A percentile compares a stretch with the other conserved stretches of the same genome.
phyloP scores from a whole-genome alignment of 2,797 vertebrate species.

The Anabas testudineus region DNA sequence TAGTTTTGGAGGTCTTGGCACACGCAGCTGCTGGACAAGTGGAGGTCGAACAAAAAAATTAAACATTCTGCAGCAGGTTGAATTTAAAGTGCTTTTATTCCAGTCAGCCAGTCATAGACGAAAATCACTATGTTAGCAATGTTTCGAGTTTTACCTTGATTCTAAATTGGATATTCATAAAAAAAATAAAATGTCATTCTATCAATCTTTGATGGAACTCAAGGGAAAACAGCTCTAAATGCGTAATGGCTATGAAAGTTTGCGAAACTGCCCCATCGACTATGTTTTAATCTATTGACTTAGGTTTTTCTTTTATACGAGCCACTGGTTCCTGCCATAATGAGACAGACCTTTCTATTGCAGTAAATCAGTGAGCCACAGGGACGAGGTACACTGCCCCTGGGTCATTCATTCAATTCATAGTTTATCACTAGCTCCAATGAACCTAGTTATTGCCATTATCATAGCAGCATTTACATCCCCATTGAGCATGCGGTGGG shows the following conservation, averaged over 20 bases:
- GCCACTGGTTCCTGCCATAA: conserved; percentile 67
- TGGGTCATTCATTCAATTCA: conserved; percentile 81
- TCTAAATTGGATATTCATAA: conserved; percentile 50
- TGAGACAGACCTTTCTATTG: conserved; percentile 63
- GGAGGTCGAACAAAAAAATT: conserved; percentile 47
- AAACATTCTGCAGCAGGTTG: conserved; percentile 8
- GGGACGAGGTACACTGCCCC: conserved; percentile 69
- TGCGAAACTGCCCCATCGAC: conserved; percentile 53
- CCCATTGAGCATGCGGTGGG: conserved; percentile 77
- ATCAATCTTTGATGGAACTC: conserved; percentile 55
- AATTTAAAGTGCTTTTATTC: conserved; percentile 49
- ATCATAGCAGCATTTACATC: conserved; percentile 85
- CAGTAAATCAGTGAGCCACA: conserved; percentile 75
- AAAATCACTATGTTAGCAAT: conserved; percentile 46
- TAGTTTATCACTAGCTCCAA: conserved; percentile 82
- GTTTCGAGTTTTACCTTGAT: conserved; percentile 52
- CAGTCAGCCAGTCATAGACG: conserved; percentile 37
- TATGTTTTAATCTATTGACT: conserved; percentile 63
- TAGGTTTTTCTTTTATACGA: conserved; percentile 66
- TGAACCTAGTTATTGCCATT: conserved; percentile 84
- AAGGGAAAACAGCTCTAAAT: conserved; percentile 57
- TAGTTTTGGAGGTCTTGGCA: conserved; percentile 2
- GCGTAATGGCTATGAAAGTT: conserved; percentile 58
- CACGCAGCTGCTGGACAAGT: conserved; percentile 28
- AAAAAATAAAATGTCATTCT: conserved; percentile 41